Percentiles rank a stretch among this genome's conserved stretches.
phyloP scores from a whole-genome alignment of 1,140 invertebrate genomes.

The Lethrus apterus region DNA sequence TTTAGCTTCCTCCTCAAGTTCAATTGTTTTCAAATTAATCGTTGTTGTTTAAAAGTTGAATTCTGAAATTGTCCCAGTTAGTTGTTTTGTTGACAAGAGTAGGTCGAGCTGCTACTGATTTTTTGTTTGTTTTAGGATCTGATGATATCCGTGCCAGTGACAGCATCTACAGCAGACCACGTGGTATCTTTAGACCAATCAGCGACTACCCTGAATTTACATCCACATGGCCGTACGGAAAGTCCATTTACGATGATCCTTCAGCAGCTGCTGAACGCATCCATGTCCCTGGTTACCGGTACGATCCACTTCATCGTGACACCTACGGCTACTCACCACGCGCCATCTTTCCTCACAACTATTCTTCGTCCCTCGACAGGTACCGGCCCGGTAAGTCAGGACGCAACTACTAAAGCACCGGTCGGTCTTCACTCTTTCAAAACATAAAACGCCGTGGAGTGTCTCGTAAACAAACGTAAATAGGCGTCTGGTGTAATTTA shows the following conservation, averaged over 20 bases:
- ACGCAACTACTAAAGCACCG: too few species aligned
- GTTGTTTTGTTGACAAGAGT: not conserved
- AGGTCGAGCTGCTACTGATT: too few species aligned
- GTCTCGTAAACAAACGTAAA: too few species aligned
- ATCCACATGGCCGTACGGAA: conserved; percentile 61
- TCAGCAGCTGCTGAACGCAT: conserved; percentile 70
- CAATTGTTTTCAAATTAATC: too few species aligned
- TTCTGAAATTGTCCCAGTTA: too few species aligned
- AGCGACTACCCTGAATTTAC: conserved; percentile 56
- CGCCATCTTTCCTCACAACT: conserved; percentile 78
- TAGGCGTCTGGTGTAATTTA: too few species aligned
- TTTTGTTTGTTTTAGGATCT: conserved; percentile 54
- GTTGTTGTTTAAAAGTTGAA: too few species aligned
- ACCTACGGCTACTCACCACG: conserved; percentile 81
- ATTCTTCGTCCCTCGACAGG: conserved; percentile 60
- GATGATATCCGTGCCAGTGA: conserved; percentile 84
- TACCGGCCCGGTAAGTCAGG: conserved; percentile 76
- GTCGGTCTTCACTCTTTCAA: too few species aligned
- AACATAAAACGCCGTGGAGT: too few species aligned
- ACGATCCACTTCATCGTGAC: conserved; percentile 78
- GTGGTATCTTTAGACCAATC: conserved; percentile 57
- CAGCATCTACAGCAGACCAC: conserved; percentile 56
- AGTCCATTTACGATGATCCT: conserved; percentile 80
- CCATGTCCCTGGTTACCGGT: conserved; percentile 77
- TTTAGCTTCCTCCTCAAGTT: too few species aligned